Evolutionary conservation across 2,797 vertebrate genomes (phyloP), one percentile per base, ranked within the genome.

Genomic region (Sciaenops ocellatus): DNA sequence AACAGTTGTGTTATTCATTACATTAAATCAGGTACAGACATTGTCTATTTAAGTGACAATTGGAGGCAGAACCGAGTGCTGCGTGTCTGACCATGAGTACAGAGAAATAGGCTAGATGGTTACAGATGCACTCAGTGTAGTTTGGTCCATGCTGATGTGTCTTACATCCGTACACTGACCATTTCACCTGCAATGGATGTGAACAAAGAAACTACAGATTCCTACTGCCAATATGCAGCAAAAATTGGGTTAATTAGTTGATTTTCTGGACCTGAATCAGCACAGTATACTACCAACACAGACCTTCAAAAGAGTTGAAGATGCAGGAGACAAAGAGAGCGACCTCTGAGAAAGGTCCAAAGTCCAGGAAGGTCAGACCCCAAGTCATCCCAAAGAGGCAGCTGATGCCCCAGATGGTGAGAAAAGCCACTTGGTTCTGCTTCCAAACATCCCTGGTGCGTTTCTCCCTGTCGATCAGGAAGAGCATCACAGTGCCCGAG

Each of bases 21-120:
- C 26, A 28, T 28, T 28, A 28, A 28, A 28, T 28, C 26, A 28
- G 26, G 26, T 28, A 28, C 26, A 28, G n/a, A n/a, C 28, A 5
- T 30, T 30, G 28, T 30, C 28, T 30, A 30, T 30, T 30, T 30
- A 30, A 30, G 28, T 30, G 28, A 30, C 6, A 30, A 30, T 30
- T 30, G 28, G 62, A 24, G 18, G 5, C 3, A 26, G n/a, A 3
- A 2, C 18, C 17, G 30, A 11, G 6, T 60, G 78, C 16, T 15
- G 18, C 26, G 12, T 7, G 47, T 86, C 96, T 93, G 83, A 99
- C 98, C 97, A 99, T 97, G 64, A 99, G 92, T 26, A 99, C 94
- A 0, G 97, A 93, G 22, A 99, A 99, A 93, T 97, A 99, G 0
- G 97, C 99, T 76, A 99, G 96, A 68, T 99, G 98, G 87, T 96